A percentile compares a stretch with the other conserved stretches of the same genome.
phyloP scores from a whole-genome alignment of 2,797 vertebrate species.

The Streptopelia turtur region DNA sequence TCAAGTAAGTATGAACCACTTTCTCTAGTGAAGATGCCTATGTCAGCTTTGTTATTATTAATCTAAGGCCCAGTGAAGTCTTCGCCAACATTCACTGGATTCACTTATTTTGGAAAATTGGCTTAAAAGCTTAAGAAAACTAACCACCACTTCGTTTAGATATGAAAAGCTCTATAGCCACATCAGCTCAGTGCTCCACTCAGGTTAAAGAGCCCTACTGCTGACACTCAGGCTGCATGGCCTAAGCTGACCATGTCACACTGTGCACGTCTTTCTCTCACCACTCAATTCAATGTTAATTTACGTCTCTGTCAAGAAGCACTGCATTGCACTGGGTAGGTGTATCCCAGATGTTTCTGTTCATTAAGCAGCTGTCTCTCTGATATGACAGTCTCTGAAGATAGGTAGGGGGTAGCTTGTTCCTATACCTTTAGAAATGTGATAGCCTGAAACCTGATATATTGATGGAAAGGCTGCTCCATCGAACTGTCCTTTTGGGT shows the following conservation, averaged over 20 bases:
- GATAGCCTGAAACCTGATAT: not conserved
- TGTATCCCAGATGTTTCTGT: not conserved
- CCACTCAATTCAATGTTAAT: not conserved
- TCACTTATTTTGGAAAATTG: not conserved
- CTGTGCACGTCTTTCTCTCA: not conserved
- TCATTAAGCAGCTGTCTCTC: not conserved
- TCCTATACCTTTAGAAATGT: not conserved
- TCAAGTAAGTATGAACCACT: not conserved
- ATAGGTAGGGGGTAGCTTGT: not conserved
- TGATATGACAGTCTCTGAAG: not conserved
- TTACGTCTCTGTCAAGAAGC: not conserved
- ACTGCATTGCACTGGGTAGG: not conserved
- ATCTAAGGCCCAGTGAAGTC: not conserved
- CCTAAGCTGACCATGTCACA: not conserved
- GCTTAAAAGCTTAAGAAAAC: not conserved
- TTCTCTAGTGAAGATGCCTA: not conserved
- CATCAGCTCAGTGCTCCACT: not conserved
- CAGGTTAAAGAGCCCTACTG: not conserved
- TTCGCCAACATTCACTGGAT: not conserved
- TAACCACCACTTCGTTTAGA: not conserved
- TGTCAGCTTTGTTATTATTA: not conserved
- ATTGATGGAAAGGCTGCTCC: not conserved
- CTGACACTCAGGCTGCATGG: fast-evolving
- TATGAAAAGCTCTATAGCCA: not conserved
- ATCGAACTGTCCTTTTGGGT: not conserved